phyloP scores from a whole-genome alignment of 2,113 vertebrate genomes.

The Seriola dumerili region DNA sequence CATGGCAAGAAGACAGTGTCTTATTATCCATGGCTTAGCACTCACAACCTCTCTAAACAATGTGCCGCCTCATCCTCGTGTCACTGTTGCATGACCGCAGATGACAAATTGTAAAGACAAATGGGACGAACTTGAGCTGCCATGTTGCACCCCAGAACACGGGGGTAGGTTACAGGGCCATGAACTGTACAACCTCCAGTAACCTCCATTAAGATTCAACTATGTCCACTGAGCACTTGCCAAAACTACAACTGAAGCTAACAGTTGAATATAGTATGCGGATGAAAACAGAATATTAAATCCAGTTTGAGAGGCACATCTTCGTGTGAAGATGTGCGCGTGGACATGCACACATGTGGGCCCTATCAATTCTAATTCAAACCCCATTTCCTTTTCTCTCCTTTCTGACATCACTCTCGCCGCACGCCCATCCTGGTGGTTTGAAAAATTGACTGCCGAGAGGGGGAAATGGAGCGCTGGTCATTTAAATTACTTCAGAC shows the following conservation, averaged over 20 bases:
- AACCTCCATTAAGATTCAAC: neutral
- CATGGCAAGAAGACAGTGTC: constrained; percentile 19
- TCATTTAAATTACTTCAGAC: constrained; percentile 33
- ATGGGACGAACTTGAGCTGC: constrained; percentile 42
- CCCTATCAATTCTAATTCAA: constrained; percentile 44
- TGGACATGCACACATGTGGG: constrained; percentile 36
- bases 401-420: constrained; percentile 19
- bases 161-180: constrained; percentile 2
- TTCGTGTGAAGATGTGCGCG: neutral
- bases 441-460: constrained; percentile 24
- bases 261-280: neutral
- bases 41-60: constrained; percentile 2
- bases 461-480: constrained; percentile 4
- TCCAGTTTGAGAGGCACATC: constrained; percentile 18
- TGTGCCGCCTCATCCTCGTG: constrained; percentile 24
- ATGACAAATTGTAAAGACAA: constrained; percentile 60
- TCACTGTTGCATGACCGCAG: constrained; percentile 39
- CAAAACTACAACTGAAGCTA: constrained; percentile 12
- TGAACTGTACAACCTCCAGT: neutral
- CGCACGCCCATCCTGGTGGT: constrained; percentile 36
- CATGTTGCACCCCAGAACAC: constrained; percentile 34
- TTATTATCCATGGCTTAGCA: constrained; percentile 29
- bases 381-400: constrained; percentile 13
- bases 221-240: neutral
- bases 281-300: constrained; percentile 29